Evolutionary conservation across 2,888 invertebrate species (phyloP).

Genomic region (Corythucha ciliata): DNA sequence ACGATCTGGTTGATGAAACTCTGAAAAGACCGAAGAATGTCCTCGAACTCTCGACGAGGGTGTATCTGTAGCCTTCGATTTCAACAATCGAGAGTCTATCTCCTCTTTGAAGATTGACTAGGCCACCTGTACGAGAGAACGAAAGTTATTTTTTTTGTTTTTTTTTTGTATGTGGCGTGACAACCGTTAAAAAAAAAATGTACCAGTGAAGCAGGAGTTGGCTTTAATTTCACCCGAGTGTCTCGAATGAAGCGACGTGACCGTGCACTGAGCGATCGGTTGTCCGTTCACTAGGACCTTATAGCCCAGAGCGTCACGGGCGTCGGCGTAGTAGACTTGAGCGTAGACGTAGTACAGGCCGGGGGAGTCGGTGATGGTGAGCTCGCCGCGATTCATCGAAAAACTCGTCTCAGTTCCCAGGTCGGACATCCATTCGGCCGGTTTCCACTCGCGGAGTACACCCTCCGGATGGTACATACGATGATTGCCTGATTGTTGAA

Average conservation of each 20-base stretch:
- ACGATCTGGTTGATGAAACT: too few relatives aligned
- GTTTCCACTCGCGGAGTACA: slow-evolving; percentile 57
- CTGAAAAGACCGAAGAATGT: slow-evolving; percentile 76
- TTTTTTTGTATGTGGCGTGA: not conserved
- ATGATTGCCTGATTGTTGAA: slow-evolving; percentile 49
- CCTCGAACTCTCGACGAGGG: slow-evolving; percentile 62
- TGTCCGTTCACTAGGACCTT: slow-evolving; percentile 54
- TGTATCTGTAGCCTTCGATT: slow-evolving; percentile 50
- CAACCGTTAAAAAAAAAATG: not conserved
- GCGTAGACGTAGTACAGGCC: slow-evolving; percentile 71
- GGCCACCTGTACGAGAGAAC: slow-evolving; percentile 21
- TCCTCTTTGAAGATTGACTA: slow-evolving; percentile 15
- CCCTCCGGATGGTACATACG: slow-evolving; percentile 53
- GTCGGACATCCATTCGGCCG: slow-evolving; percentile 52
- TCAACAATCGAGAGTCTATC: slow-evolving; percentile 62
- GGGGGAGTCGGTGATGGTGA: slow-evolving; percentile 54
- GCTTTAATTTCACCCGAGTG: slow-evolving; percentile 46
- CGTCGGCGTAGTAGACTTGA: slow-evolving; percentile 69
- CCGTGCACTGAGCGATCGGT: slow-evolving; percentile 61
- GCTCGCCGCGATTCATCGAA: slow-evolving; percentile 44
- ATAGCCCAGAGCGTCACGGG: slow-evolving; percentile 66
- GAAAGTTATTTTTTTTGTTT: not conserved
- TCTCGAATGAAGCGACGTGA: slow-evolving; percentile 50
- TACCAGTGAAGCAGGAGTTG: slow-evolving; percentile 64
- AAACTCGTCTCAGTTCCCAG: slow-evolving; percentile 47